phyloP scores from a whole-genome alignment of 2,113 vertebrate species.

The Notechis scutatus region DNA sequence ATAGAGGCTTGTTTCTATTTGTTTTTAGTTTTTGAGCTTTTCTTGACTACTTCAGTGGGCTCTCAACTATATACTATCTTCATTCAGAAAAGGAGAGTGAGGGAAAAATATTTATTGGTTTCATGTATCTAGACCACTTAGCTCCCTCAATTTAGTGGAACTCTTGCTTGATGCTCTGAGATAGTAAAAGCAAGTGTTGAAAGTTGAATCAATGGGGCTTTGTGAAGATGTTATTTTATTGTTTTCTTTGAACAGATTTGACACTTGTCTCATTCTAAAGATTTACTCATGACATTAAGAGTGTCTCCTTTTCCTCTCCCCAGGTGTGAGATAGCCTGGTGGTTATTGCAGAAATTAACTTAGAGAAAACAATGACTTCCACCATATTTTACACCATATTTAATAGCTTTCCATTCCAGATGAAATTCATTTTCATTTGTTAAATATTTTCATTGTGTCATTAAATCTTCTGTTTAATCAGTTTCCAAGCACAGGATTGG shows the following conservation, averaged over 20 bases:
- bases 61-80: not conserved
- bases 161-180: not conserved
- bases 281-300: not conserved
- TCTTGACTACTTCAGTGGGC: not conserved
- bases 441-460: slow-evolving; percentile 17
- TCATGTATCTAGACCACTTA: not conserved
- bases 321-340: not conserved
- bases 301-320: not conserved
- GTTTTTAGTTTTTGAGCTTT: not conserved
- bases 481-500: not conserved
- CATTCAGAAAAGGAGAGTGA: not conserved
- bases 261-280: not conserved
- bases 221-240: not conserved
- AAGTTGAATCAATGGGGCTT: not conserved
- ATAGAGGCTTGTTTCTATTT: not conserved
- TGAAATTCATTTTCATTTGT: slow-evolving; percentile 20
- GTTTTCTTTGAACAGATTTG: not conserved
- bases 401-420: slow-evolving; percentile 20
- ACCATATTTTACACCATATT: slow-evolving; percentile 6
- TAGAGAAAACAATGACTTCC: slow-evolving; percentile 12
- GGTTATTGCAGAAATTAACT: not conserved
- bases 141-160: not conserved
- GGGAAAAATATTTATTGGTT: not conserved
- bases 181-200: not conserved
- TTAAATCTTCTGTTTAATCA: not conserved